Base-by-base conservation (phyloP, 2,797 vertebrate species). In the Cirrhinus molitorella region DNA sequence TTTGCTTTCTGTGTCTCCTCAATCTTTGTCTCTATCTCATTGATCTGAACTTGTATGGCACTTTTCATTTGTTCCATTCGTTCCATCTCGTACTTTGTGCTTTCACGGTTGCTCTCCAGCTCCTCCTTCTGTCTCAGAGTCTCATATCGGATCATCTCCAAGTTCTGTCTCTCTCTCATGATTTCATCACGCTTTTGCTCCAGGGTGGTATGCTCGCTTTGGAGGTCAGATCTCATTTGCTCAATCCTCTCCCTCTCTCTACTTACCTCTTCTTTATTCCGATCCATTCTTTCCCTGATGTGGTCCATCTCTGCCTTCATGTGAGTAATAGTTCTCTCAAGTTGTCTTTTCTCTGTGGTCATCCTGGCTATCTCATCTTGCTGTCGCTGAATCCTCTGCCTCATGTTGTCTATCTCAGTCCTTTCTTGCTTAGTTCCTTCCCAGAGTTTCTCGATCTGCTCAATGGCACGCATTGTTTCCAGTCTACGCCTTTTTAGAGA, bases 361-460 rank as follows among this genome's bases (percentile, higher is more conserved):
- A 93, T 79, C 45, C 83, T 88, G 14, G 83, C 43, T 40, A 90
- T 92, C 23, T 91, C 81, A n/a, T 89, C 67, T 68, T 92, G 86
- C 78, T 93, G 92, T 55, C 77, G 80, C 57, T 89, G 80, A 75
- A 86, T 89, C 73, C 83, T 90, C 80, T 74, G 87, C 83, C 53
- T 92, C 68, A 93, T 78, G 66, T 63, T 68, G 65, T 86, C 82
- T 14, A 53, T 87, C 86, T 91, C 85, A 76, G 78, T 79, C 81
- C 57, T 89, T 4, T 91, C 85, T 85, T 57, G 88, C 79, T 91
- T 84, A 73, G 83, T 88, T 40, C 88, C 86, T 45, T 91, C 85
- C 88, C 81, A 90, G 43, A 92, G 70, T 80, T 90, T 81, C 72
- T 91, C 83, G n/a, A 90, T 87, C 34, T 92, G 92, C 25, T 91